phyloP scores from a whole-genome alignment of 2,888 invertebrate species.

The Lampropteryx suffumata region DNA sequence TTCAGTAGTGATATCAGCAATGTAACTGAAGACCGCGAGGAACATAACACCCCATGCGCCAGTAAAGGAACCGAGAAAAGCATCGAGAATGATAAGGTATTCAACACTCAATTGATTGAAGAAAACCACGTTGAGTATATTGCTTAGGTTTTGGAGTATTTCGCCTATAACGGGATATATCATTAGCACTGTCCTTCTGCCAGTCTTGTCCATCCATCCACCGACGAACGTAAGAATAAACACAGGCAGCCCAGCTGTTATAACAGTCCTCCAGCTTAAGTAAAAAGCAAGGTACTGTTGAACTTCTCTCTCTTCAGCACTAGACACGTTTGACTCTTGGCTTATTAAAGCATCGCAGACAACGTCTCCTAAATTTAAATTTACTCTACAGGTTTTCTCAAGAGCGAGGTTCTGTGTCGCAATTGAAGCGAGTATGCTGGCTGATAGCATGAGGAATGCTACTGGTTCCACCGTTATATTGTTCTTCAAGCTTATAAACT shows the following conservation, averaged over 20 bases:
- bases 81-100: slow-evolving; percentile 54
- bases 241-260: slow-evolving; percentile 88
- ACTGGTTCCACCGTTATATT: slow-evolving; percentile 47
- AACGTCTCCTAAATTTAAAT: slow-evolving; percentile 84
- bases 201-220: slow-evolving; percentile 85
- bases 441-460: slow-evolving; percentile 38
- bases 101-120: slow-evolving; percentile 88
- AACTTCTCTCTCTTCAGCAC: slow-evolving; percentile 75
- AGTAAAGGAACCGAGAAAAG: slow-evolving; percentile 35
- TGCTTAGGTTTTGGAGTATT: slow-evolving; percentile 85
- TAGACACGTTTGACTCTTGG: slow-evolving; percentile 72
- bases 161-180: slow-evolving; percentile 88
- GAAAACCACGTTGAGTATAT: slow-evolving; percentile 87
- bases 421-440: slow-evolving; percentile 76
- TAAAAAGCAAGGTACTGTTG: slow-evolving; percentile 86
- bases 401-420: slow-evolving; percentile 89
- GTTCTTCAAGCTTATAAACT: slow-evolving; percentile 19
- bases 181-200: slow-evolving; percentile 86
- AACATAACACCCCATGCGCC: slow-evolving; percentile 40
- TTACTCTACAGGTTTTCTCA: slow-evolving; percentile 90
- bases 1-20: slow-evolving; percentile 40
- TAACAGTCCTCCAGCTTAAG: slow-evolving; percentile 88
- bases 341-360: slow-evolving; percentile 87
- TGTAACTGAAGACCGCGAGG: slow-evolving; percentile 40
- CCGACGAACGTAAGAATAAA: slow-evolving; percentile 88